Percentiles rank a stretch among this genome's conserved stretches.
Conservation (phyloP, 2,888 invertebrate genomes). For the Synanthedon tipuliformis region DNA sequence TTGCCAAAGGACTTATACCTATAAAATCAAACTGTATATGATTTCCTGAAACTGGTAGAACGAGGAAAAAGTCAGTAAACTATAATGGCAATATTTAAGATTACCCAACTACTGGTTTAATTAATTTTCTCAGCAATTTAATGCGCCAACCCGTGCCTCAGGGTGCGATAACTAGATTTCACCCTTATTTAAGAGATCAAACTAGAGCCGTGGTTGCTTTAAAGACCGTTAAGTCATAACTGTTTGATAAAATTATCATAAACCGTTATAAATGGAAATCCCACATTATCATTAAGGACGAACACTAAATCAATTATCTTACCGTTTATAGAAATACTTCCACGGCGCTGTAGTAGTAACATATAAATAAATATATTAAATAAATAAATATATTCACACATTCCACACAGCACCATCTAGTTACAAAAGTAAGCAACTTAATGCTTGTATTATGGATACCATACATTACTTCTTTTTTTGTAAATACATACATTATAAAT, state of each 20-base stretch:
- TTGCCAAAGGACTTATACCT: too few relatives aligned
- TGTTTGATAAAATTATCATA: not conserved
- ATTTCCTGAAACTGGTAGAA: slow-evolving; percentile 11
- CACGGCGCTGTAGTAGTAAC: too few relatives aligned
- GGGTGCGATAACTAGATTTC: slow-evolving; percentile 20
- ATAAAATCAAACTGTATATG: not conserved
- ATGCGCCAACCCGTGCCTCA: slow-evolving; percentile 7
- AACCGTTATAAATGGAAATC: not conserved
- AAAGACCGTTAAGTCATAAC: not conserved
- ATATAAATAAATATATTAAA: too few relatives aligned
- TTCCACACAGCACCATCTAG: too few relatives aligned
- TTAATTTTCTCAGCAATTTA: slow-evolving; percentile 11
- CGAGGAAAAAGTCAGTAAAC: slow-evolving; percentile 5
- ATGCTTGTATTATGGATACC: too few relatives aligned
- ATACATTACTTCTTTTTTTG: too few relatives aligned
- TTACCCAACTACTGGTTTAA: not conserved
- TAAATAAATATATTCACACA: too few relatives aligned
- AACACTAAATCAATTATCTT: too few relatives aligned
- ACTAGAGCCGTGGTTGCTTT: slow-evolving; percentile 11
- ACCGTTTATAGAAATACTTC: too few relatives aligned
- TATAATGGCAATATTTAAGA: not conserved
- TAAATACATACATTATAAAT: too few relatives aligned
- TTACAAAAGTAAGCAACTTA: too few relatives aligned
- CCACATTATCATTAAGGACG: too few relatives aligned
- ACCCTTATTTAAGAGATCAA: slow-evolving; percentile 17